Conservation (phyloP, 2,797 vertebrate genomes). For the Anabas testudineus region DNA sequence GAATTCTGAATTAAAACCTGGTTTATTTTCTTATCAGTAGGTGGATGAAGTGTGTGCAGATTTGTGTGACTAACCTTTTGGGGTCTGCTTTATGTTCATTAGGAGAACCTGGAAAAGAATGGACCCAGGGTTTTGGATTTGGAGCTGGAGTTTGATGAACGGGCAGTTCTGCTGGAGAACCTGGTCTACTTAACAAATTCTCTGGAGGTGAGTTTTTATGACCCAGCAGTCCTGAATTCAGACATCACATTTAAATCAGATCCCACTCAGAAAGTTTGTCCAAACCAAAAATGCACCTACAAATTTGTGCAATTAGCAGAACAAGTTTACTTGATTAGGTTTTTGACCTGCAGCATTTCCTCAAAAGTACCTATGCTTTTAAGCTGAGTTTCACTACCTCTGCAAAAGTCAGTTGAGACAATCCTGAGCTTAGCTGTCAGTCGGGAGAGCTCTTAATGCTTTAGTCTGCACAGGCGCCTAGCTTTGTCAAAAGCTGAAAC, state of each 20-base stretch:
- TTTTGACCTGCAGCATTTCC: slow-evolving; percentile 20
- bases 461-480: slow-evolving; percentile 53
- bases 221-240: background rate
- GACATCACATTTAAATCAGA: background rate
- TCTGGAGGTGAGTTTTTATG: slow-evolving; percentile 86
- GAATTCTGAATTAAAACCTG: slow-evolving; percentile 2
- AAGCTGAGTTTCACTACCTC: slow-evolving; percentile 31
- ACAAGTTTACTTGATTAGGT: background rate
- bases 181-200: slow-evolving; percentile 96
- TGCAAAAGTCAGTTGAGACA: slow-evolving; percentile 41
- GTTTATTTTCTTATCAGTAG: background rate
- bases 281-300: background rate
- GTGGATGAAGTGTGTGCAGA: background rate
- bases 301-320: slow-evolving; percentile 11
- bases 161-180: slow-evolving; percentile 93
- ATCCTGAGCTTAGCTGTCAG: slow-evolving; percentile 50
- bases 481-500: slow-evolving; percentile 26
- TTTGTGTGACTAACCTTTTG: background rate
- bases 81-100: slow-evolving; percentile 33
- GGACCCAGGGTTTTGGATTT: slow-evolving; percentile 92
- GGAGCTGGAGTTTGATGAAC: slow-evolving; percentile 95
- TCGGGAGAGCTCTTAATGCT: slow-evolving; percentile 60
- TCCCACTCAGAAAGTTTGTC: background rate
- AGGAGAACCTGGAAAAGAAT: slow-evolving; percentile 96
- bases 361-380: slow-evolving; percentile 1